phyloP scores from a whole-genome alignment of 2,797 vertebrate genomes.

The Sebastes kiyomatsui region DNA sequence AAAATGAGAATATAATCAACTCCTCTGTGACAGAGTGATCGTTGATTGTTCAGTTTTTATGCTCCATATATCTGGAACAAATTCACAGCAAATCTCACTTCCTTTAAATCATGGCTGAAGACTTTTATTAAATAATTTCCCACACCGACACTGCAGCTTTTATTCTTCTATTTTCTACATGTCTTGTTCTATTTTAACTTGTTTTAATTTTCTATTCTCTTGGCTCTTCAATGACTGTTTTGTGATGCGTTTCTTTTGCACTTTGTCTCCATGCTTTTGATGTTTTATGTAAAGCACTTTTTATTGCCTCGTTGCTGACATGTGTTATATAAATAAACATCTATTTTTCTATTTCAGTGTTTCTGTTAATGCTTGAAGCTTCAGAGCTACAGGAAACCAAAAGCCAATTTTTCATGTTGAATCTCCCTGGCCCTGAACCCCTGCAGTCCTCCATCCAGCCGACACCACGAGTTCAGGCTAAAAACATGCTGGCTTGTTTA shows the following conservation, averaged over 20 bases:
- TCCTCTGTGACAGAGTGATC: no score
- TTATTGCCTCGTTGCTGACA: not conserved
- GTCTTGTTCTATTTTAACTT: not conserved
- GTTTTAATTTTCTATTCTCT: not conserved
- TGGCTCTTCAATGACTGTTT: not conserved
- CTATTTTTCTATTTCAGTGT: not conserved
- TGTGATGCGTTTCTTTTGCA: not conserved
- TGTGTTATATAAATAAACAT: not conserved
- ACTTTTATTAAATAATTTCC: not conserved
- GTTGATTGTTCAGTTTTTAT: no score
- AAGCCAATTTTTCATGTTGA: not conserved
- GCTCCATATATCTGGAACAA: not conserved
- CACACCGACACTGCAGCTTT: not conserved
- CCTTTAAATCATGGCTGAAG: not conserved
- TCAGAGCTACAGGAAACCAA: not conserved
- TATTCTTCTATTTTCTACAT: not conserved
- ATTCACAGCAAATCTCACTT: not conserved
- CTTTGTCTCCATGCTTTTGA: not conserved
- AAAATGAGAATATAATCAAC: no score
- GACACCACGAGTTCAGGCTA: not conserved
- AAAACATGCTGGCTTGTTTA: slow-evolving; percentile 50
- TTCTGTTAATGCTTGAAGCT: not conserved
- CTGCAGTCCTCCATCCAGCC: not conserved
- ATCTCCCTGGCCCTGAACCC: not conserved
- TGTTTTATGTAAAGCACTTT: not conserved